phyloP scores from a whole-genome alignment of 2,113 vertebrate species.

The Peromyscus leucopus region DNA sequence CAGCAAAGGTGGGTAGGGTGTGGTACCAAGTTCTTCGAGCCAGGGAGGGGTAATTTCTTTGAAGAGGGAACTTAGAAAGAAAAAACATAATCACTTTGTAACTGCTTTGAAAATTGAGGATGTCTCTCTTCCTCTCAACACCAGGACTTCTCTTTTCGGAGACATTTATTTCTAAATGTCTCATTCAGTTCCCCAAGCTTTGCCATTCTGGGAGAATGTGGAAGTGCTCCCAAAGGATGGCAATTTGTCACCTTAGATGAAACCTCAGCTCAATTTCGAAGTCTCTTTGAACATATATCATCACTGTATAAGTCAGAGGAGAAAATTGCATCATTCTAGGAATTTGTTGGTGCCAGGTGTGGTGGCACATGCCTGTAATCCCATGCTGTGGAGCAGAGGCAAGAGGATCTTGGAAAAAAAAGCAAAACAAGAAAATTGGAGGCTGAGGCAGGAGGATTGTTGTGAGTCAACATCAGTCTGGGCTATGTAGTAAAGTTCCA shows the following conservation, averaged over 20 bases:
- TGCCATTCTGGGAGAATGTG: constrained; percentile 39
- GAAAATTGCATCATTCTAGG: constrained; percentile 10
- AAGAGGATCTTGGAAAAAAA: not conserved
- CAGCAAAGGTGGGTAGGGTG: not conserved
- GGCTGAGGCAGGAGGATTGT: not conserved
- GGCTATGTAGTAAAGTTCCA: not conserved
- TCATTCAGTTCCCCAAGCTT: constrained; percentile 28
- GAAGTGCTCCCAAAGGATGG: not conserved
- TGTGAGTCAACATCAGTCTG: not conserved
- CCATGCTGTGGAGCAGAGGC: not conserved
- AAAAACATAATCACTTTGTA: not conserved
- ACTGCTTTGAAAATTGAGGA: constrained; percentile 75
- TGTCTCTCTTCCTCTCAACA: constrained; percentile 64
- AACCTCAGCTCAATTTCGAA: not conserved
- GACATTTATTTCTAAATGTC: not conserved
- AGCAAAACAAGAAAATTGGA: not conserved
- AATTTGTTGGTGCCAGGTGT: not conserved
- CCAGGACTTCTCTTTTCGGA: constrained; percentile 73
- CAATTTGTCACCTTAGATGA: not conserved
- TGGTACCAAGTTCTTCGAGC: not conserved
- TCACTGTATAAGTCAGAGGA: not conserved
- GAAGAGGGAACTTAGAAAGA: constrained; percentile 72
- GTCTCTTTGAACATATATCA: not conserved
- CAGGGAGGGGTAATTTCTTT: constrained; percentile 2
- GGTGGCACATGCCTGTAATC: not conserved